A percentile compares a stretch with the other conserved stretches of the same genome.
phyloP scores from a whole-genome alignment of 1,140 invertebrate genomes.

The Stegodyphus mimosarum region DNA sequence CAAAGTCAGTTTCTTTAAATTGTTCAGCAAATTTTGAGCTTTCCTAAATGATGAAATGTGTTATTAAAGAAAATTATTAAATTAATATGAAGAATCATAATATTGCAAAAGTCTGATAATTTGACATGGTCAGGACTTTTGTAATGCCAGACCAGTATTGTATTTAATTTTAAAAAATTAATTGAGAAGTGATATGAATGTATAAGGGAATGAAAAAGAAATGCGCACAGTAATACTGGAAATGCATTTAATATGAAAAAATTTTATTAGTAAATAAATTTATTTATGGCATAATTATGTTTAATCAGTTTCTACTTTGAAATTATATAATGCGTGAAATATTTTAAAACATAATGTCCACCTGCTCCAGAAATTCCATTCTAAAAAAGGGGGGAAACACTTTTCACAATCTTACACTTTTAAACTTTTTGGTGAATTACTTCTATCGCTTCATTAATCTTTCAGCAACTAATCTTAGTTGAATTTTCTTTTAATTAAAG shows the following conservation, averaged over 20 bases:
- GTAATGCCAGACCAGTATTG: background rate
- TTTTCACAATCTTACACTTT: no score
- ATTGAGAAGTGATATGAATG: background rate
- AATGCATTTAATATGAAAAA: background rate
- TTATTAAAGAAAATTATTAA: background rate
- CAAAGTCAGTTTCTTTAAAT: constrained; percentile 58
- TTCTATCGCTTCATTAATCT: no score
- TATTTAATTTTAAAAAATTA: background rate
- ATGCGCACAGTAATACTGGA: background rate
- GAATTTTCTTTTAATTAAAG: no score
- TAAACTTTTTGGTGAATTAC: no score
- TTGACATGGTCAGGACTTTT: background rate
- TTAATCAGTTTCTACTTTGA: no score
- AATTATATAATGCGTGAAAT: no score
- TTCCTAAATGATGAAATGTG: constrained; percentile 31
- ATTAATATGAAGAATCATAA: background rate
- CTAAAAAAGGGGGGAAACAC: no score
- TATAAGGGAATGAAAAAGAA: background rate
- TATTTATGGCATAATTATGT: no score
- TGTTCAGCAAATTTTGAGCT: constrained; percentile 62
- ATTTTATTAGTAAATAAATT: no score
- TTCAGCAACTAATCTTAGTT: no score
- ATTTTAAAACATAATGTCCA: no score
- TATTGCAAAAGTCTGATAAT: background rate
- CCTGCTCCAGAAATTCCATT: no score